These are phyloP conservation scores for Pteropus rufus DNA, from an alignment of 2,797 vertebrate species.

Conservation along the genomic window DNA sequence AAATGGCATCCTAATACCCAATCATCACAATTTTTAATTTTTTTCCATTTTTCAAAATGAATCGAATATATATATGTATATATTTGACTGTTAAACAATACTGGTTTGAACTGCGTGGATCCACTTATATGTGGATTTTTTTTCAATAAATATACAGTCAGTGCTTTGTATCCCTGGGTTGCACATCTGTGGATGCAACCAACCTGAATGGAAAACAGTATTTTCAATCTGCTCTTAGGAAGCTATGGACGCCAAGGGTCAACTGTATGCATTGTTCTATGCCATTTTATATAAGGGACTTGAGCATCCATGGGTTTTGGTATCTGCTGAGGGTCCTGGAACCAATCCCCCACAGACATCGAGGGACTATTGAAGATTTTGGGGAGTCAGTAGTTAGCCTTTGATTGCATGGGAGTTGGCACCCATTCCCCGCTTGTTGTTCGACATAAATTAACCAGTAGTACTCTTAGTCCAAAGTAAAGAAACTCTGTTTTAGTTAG, in stretches of 20 bases:
- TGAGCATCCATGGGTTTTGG: not conserved
- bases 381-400: not conserved
- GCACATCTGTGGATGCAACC: not conserved
- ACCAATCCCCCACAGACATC: not conserved
- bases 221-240: not conserved
- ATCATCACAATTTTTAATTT: not conserved
- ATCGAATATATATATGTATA: not conserved
- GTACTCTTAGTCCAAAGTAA: not conserved
- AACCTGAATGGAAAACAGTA: not conserved
- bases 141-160: not conserved
- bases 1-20: not conserved
- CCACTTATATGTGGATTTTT: not conserved
- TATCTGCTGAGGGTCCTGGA: not conserved
- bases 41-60: slow-evolving; percentile 3
- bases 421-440: not conserved
- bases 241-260: too few relatives aligned
- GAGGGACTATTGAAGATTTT: not conserved
- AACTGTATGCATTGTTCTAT: not conserved
- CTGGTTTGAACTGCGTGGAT: not conserved
- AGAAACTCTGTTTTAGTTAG: not conserved
- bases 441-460: not conserved
- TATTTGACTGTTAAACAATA: not conserved
- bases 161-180: not conserved
- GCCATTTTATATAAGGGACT: not conserved
- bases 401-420: not conserved